phyloP scores from a whole-genome alignment of 2,797 vertebrate species.

The Aeoliscus strigatus region DNA sequence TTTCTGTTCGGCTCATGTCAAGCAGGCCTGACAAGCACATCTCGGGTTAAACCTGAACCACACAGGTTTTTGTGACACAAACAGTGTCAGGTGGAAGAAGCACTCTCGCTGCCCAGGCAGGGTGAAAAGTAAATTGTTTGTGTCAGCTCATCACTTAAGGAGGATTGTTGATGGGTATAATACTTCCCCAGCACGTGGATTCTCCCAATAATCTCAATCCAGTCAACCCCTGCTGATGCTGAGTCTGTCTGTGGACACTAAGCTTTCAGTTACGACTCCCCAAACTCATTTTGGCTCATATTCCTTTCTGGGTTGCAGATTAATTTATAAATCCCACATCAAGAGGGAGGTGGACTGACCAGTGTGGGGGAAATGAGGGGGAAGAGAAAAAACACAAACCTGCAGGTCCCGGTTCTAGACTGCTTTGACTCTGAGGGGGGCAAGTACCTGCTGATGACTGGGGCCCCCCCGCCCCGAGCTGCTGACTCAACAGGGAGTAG shows the following conservation, averaged over 20 bases:
- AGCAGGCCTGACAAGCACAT: too few relatives aligned
- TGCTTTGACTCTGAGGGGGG: too few relatives aligned
- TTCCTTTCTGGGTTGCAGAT: slow-evolving; percentile 48
- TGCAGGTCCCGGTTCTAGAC: too few relatives aligned
- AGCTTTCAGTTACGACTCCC: slow-evolving; percentile 49
- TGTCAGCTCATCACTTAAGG: slow-evolving; percentile 72
- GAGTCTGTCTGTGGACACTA: slow-evolving; percentile 40
- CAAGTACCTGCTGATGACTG: too few relatives aligned
- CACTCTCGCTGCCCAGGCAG: slow-evolving; percentile 51
- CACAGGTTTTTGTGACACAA: slow-evolving; percentile 62
- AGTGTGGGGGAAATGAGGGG: slow-evolving; percentile 40
- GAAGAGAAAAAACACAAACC: slow-evolving; percentile 19
- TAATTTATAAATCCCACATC: slow-evolving; percentile 55
- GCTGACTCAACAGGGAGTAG: too few relatives aligned
- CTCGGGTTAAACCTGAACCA: slow-evolving; percentile 59
- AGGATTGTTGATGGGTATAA: slow-evolving; percentile 67
- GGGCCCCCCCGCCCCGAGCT: too few relatives aligned
- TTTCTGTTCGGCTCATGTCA: too few relatives aligned
- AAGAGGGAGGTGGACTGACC: slow-evolving; percentile 40
- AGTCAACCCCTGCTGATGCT: slow-evolving; percentile 36
- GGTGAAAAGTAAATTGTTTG: slow-evolving; percentile 69
- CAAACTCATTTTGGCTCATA: slow-evolving; percentile 45
- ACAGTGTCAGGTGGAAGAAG: slow-evolving; percentile 64
- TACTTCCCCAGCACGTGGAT: slow-evolving; percentile 54
- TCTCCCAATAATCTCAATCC: slow-evolving; percentile 56